A percentile compares a stretch with the other conserved stretches of the same genome.
phyloP scores from a whole-genome alignment of 2,797 vertebrate genomes.

The Megaceryle alcyon region DNA sequence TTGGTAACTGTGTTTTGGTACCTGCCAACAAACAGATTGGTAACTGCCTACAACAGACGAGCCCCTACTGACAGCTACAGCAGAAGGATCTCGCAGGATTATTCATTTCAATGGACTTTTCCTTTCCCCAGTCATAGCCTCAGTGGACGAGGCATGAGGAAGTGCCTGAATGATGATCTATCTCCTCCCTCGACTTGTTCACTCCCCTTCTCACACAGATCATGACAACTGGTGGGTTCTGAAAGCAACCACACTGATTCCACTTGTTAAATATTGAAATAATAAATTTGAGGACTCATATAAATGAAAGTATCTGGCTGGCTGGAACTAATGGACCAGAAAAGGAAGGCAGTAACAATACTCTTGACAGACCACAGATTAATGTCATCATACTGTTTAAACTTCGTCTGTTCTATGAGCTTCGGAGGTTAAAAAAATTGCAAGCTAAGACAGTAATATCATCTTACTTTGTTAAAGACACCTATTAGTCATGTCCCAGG shows the following conservation, averaged over 20 bases:
- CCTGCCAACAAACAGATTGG: too few species aligned
- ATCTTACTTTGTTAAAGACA: constrained; percentile 75
- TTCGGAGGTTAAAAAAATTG: constrained; percentile 68
- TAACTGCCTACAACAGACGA: not conserved
- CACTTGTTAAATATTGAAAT: constrained; percentile 35
- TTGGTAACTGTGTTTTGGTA: too few species aligned
- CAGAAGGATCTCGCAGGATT: not conserved
- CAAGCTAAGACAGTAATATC: constrained; percentile 74
- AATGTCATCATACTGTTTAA: constrained; percentile 42
- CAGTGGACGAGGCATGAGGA: fast-evolving
- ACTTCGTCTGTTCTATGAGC: constrained; percentile 57
- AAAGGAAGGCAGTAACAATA: constrained; percentile 42
- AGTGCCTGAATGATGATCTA: not conserved
- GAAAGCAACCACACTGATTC: not conserved
- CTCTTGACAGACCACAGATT: constrained; percentile 43
- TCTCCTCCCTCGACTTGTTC: not conserved
- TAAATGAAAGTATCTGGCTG: constrained; percentile 35
- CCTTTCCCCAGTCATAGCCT: not conserved
- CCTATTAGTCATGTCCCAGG: constrained; percentile 79
- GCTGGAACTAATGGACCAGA: constrained; percentile 5
- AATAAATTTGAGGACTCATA: not conserved
- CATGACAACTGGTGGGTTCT: not conserved
- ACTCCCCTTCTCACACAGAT: not conserved
- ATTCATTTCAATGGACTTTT: not conserved
- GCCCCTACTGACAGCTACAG: not conserved